Conservation (phyloP, 1,140 invertebrate genomes). For the Penaeus chinensis region DNA sequence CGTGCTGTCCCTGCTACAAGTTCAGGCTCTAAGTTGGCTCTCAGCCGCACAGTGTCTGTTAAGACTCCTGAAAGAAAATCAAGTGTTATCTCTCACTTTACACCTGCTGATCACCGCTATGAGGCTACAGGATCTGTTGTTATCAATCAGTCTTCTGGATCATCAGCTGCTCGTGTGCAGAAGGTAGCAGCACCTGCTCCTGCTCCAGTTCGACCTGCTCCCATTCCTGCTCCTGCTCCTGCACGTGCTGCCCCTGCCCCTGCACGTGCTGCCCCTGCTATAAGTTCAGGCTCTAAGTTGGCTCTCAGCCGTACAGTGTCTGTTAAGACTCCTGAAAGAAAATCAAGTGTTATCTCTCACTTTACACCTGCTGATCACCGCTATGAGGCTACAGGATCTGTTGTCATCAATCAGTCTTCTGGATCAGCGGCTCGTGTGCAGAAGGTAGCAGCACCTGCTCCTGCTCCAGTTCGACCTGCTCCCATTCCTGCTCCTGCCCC, state of each 20-base stretch:
- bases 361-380: conserved; percentile 45
- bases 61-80: conserved; percentile 52
- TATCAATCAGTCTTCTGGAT: conserved; percentile 25
- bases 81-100: conserved; percentile 56
- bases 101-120: conserved; percentile 57
- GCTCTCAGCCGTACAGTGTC: conserved; percentile 42
- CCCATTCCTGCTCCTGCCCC: conserved; percentile 6
- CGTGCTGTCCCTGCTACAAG: background rate
- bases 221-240: background rate
- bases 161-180: background rate
- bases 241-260: background rate
- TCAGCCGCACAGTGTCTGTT: conserved; percentile 55
- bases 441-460: conserved; percentile 5
- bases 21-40: background rate
- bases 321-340: conserved; percentile 43
- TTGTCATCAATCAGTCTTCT: conserved; percentile 29
- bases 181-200: background rate
- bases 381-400: conserved; percentile 50
- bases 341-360: conserved; percentile 40
- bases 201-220: background rate
- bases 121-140: conserved; percentile 55
- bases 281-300: background rate
- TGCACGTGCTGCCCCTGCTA: background rate
- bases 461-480: background rate
- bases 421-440: conserved; percentile 2